Percentiles rank a stretch among this genome's conserved stretches.
phyloP scores from a whole-genome alignment of 2,888 invertebrate species.

The Patella ulyssiponensis region DNA sequence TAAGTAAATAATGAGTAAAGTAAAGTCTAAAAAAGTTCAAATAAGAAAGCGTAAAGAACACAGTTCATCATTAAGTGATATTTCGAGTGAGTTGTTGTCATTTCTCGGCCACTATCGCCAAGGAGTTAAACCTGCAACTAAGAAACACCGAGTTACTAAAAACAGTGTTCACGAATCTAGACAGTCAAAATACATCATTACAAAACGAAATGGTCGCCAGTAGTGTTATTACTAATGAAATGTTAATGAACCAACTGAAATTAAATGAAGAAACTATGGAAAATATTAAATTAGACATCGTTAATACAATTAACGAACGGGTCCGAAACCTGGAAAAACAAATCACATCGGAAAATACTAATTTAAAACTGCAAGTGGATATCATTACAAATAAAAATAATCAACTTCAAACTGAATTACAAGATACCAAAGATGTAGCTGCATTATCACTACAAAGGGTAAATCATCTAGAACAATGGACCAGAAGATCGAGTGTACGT shows the following conservation, averaged over 20 bases:
- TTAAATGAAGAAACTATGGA: not conserved
- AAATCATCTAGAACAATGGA: not conserved
- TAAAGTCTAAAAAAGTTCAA: too few species aligned
- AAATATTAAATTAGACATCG: not conserved
- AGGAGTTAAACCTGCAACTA: not conserved
- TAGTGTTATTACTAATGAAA: not conserved
- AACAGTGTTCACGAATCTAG: not conserved
- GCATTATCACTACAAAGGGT: not conserved
- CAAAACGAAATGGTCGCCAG: not conserved
- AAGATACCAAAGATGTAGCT: not conserved
- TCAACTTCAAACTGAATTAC: not conserved
- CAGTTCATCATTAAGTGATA: not conserved
- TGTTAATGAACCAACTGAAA: not conserved
- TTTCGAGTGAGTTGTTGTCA: conserved; percentile 1
- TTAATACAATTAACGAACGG: not conserved
- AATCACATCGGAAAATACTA: not conserved
- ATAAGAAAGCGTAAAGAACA: not conserved
- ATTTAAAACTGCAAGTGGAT: not conserved
- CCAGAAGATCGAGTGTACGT: not conserved
- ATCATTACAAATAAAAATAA: not conserved
- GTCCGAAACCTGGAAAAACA: not conserved
- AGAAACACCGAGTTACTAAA: not conserved
- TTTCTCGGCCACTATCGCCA: not conserved
- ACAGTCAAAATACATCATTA: not conserved
- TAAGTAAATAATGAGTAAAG: too few species aligned